Evolutionary conservation across 2,113 vertebrate genomes (phyloP).

Genomic region (Scophthalmus maximus): DNA sequence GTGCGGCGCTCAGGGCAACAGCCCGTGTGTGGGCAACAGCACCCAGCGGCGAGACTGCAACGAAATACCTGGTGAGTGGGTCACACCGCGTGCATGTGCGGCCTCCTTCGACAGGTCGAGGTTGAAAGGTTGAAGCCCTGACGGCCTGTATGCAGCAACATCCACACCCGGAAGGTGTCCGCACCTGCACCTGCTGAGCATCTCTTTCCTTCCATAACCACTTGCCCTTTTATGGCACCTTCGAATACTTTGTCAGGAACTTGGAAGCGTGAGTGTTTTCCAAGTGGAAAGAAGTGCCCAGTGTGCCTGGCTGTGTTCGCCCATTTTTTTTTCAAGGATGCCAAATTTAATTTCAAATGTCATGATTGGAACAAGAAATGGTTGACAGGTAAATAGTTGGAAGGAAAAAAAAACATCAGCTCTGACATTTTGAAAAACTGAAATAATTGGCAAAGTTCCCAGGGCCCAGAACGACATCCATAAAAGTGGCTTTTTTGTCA

Average conservation of each 20-base stretch:
- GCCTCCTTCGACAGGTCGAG: background rate
- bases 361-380: background rate
- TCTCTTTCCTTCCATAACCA: background rate
- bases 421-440: background rate
- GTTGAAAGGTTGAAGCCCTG: background rate
- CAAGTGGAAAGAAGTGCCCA: no score
- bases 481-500: no score
- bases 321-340: no score
- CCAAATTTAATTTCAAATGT: no score
- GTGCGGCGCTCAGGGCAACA: conserved; percentile 82
- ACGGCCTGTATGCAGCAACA: background rate
- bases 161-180: background rate
- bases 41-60: conserved; percentile 93
- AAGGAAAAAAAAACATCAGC: background rate
- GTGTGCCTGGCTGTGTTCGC: no score
- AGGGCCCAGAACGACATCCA: no score
- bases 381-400: background rate
- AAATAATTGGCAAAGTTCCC: no score
- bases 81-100: background rate
- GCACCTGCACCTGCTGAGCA: background rate
- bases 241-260: no score
- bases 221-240: no score
- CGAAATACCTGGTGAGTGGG: conserved; percentile 91
- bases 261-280: no score
- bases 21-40: conserved; percentile 89